Base-by-base conservation (phyloP, 2,797 vertebrate genomes). In the Crypturellus tataupa region DNA sequence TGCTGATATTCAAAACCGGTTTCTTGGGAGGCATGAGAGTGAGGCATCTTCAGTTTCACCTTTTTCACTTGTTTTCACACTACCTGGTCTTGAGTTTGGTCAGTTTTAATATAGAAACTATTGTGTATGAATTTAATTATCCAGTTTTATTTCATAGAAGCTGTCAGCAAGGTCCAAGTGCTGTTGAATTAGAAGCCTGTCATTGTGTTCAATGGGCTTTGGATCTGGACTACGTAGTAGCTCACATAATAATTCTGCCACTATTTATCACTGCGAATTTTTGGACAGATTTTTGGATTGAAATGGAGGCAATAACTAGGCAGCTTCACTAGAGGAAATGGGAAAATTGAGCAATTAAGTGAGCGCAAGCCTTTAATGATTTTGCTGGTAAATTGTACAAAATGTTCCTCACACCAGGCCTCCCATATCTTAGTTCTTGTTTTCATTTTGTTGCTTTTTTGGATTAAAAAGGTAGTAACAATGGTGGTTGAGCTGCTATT, bases 151-250 rank as follows among this genome's bases (percentile, higher is more conserved):
- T 40, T 72, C 47, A 23, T 55, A 9, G 60, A 78, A 92, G 24
- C 39, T 73, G 33, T 63, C 31, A 62, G 31, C 17, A 77, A 53
- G 8, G 56, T 53, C 8, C 58, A 47, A 9, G n/a, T 68, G 39
- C n/a, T 0, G 0, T 21, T 85, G 68, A 71, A 62, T 78, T 80
- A 18, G 0, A 0, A 18, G 69, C 6, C 51, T 90, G 72, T 62
- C 29, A 18, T 31, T 8, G 12, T 31, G 11, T 25, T 49, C 33
- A 68, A 25, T 49, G 31, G n/a, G 23, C 10, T 17, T 68, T 87
- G 47, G 33, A 64, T 90, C 89, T 89, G 33, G 68, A 27, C 31
- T 71, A 7, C 33, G 17, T 33, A 49, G 27, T 69, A 51, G 14
- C 77, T 56, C 29, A 16, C 21, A 3, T 40, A 87, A n/a, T 78